These are phyloP conservation scores for Gastrophysa polygoni DNA, from an alignment of 2,888 invertebrate genomes.

Conservation along the genomic window DNA sequence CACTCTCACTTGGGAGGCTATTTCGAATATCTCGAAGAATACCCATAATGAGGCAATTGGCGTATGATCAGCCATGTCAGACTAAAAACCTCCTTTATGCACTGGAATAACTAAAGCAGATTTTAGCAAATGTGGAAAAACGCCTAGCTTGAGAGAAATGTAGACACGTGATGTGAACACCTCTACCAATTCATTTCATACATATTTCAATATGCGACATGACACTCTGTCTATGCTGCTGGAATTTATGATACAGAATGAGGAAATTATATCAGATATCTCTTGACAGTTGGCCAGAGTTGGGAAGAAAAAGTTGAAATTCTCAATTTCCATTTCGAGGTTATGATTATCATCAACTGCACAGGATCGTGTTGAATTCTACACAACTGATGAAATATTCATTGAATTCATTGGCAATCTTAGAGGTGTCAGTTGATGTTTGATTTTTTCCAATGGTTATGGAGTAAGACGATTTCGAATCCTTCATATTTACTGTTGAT, in stretches of 20 bases:
- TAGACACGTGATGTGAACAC: not conserved
- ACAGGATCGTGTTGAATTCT: not conserved
- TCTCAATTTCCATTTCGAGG: not conserved
- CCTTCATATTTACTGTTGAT: constrained; percentile 1
- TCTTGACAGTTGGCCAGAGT: not conserved
- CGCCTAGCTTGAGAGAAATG: not conserved
- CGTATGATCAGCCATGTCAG: not conserved
- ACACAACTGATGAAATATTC: not conserved
- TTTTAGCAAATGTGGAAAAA: too few relatives aligned
- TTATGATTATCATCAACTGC: not conserved
- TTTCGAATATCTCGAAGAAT: not conserved
- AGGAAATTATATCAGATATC: not conserved
- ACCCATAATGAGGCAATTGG: not conserved
- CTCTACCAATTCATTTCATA: not conserved
- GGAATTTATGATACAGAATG: not conserved
- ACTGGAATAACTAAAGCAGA: not conserved
- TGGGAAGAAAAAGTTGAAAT: not conserved
- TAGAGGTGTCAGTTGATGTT: not conserved
- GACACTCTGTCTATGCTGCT: not conserved
- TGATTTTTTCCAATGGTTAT: not conserved
- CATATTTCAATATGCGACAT: not conserved
- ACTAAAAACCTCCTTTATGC: not conserved
- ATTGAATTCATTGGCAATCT: not conserved
- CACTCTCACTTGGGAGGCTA: not conserved
- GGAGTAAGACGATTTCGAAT: not conserved